Percentiles rank a stretch among this genome's conserved stretches.
phyloP scores from a whole-genome alignment of 2,888 invertebrate genomes.

The Leptinotarsa rubiginosa region DNA sequence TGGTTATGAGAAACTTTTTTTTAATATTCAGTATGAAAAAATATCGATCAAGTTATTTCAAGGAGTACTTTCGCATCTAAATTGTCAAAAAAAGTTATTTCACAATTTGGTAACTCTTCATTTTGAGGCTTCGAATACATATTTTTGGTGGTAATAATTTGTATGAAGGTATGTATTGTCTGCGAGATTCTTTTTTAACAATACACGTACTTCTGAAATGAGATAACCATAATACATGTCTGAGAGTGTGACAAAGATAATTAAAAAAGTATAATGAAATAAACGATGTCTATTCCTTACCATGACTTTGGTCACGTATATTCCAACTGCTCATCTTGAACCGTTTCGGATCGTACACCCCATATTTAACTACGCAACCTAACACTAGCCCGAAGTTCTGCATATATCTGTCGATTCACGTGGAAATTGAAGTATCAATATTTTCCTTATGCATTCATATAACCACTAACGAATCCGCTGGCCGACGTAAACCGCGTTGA shows the following conservation, averaged over 20 bases:
- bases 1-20: too few relatives aligned
- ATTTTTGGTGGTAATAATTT: too few relatives aligned
- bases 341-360: background rate
- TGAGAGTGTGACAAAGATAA: background rate
- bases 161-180: too few relatives aligned
- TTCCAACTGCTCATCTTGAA: background rate
- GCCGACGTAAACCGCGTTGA: slow-evolving; percentile 4
- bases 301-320: slow-evolving; percentile 6
- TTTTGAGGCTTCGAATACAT: too few relatives aligned
- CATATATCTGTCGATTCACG: background rate
- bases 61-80: too few relatives aligned
- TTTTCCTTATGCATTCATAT: slow-evolving; percentile 2
- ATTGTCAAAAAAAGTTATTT: too few relatives aligned
- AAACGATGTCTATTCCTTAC: background rate
- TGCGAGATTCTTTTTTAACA: too few relatives aligned
- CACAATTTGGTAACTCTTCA: too few relatives aligned
- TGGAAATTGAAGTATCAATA: background rate
- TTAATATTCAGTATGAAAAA: too few relatives aligned
- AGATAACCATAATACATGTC: too few relatives aligned
- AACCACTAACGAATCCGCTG: slow-evolving; percentile 23
- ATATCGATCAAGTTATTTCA: too few relatives aligned
- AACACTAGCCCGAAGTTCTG: background rate
- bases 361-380: background rate
- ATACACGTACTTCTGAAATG: too few relatives aligned
- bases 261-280: background rate